Conservation (phyloP, 2,797 vertebrate genomes). For the Dipus sagitta region DNA sequence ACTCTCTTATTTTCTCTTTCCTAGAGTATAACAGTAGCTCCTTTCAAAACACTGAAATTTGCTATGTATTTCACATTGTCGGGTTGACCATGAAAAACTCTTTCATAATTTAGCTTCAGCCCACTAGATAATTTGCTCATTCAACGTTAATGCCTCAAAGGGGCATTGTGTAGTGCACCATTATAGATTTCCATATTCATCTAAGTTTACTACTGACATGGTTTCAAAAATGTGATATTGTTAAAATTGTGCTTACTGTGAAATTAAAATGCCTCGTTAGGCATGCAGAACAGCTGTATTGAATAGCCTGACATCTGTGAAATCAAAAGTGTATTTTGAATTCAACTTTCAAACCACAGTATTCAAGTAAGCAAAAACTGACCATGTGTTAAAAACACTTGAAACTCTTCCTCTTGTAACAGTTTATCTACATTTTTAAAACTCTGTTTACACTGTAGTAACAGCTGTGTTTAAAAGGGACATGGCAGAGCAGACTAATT, state of each 20-base stretch:
- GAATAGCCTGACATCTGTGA: conserved; percentile 85
- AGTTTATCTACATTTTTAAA: conserved; percentile 89
- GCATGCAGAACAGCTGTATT: conserved; percentile 76
- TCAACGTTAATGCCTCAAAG: conserved; percentile 78
- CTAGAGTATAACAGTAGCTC: conserved; percentile 23
- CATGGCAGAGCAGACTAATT: conserved; percentile 89
- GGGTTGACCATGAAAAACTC: conserved; percentile 71
- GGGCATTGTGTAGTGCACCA: conserved; percentile 61
- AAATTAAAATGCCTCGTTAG: conserved; percentile 67
- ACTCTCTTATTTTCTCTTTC: not conserved
- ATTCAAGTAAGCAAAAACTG: conserved; percentile 87
- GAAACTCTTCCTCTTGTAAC: conserved; percentile 87
- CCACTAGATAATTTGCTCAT: conserved; percentile 74
- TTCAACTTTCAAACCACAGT: conserved; percentile 86
- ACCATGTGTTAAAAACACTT: conserved; percentile 89
- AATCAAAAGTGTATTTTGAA: conserved; percentile 86
- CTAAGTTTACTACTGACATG: conserved; percentile 77
- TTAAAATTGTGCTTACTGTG: conserved; percentile 67
- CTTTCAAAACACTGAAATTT: conserved; percentile 35
- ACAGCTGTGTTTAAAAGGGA: conserved; percentile 91
- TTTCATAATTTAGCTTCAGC: conserved; percentile 80
- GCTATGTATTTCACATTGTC: conserved; percentile 69
- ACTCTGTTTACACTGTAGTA: conserved; percentile 89
- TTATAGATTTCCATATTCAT: conserved; percentile 78
- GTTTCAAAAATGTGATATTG: conserved; percentile 81